Evolutionary conservation across 2,797 vertebrate genomes (phyloP).

Genomic region (Monodelphis domestica): DNA sequence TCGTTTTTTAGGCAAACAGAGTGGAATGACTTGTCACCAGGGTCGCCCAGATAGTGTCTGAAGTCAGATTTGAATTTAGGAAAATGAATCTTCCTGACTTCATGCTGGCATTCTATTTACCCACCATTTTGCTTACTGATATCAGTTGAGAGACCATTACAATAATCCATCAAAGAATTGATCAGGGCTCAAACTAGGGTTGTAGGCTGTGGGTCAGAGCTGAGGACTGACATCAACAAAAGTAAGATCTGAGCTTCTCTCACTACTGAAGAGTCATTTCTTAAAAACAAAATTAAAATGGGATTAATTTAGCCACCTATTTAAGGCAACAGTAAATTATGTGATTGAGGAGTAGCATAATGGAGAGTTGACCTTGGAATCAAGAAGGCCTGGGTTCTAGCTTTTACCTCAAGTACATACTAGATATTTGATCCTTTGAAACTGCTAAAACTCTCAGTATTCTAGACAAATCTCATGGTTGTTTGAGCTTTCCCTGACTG

Average conservation of each 20-base stretch:
- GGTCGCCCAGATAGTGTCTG: no score
- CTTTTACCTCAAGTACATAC: not conserved
- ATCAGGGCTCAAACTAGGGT: no score
- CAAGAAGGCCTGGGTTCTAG: not conserved
- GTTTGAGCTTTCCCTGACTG: no score
- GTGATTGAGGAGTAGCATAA: not conserved
- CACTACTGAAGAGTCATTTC: slow-evolving; percentile 50
- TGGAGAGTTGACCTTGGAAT: not conserved
- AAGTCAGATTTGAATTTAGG: no score
- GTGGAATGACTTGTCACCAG: no score
- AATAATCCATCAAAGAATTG: no score
- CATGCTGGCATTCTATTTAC: no score
- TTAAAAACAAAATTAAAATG: slow-evolving; percentile 32
- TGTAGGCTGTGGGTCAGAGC: slow-evolving; percentile 22
- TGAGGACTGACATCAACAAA: slow-evolving; percentile 30
- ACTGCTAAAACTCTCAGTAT: not conserved
- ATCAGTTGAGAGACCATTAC: no score
- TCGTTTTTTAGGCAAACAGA: no score
- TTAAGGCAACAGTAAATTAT: slow-evolving; percentile 56
- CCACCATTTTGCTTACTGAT: no score
- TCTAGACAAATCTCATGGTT: no score
- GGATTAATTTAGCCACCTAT: slow-evolving; percentile 55
- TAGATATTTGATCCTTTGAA: not conserved
- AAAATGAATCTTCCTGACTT: no score
- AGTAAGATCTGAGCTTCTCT: slow-evolving; percentile 20